Conservation (phyloP, 2,797 vertebrate genomes). For the Alosa sapidissima region DNA sequence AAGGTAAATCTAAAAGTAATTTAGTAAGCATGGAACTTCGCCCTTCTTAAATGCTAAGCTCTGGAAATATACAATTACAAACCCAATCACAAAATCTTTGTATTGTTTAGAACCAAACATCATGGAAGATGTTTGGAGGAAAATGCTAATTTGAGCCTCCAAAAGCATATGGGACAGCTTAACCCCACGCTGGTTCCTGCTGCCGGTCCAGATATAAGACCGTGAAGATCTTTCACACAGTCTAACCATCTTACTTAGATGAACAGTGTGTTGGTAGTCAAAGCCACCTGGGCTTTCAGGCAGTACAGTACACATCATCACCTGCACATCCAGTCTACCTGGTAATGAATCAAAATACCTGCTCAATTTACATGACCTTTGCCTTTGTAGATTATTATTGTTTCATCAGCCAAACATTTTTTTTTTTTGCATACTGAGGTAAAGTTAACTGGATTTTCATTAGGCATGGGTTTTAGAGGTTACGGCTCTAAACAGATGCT, state of each 20-base stretch:
- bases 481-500: background rate
- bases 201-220: background rate
- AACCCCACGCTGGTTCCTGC: background rate
- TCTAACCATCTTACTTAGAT: background rate
- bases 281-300: background rate
- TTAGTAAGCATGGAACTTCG: background rate
- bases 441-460: background rate
- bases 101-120: background rate
- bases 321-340: background rate
- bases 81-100: background rate
- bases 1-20: background rate
- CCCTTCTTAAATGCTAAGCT: background rate
- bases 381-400: background rate
- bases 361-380: background rate
- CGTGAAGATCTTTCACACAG: slow-evolving; percentile 2
- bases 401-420: too few relatives aligned
- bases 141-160: background rate
- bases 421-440: background rate
- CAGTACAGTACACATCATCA: background rate
- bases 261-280: background rate
- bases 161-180: slow-evolving; percentile 11
- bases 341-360: background rate
- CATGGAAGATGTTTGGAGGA: background rate
- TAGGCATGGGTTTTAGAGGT: background rate
- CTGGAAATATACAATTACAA: background rate